Evolutionary conservation across 92 coral and sea anemone genomes (phyloP).

Genomic region (Chrysogorgia sp.): DNA sequence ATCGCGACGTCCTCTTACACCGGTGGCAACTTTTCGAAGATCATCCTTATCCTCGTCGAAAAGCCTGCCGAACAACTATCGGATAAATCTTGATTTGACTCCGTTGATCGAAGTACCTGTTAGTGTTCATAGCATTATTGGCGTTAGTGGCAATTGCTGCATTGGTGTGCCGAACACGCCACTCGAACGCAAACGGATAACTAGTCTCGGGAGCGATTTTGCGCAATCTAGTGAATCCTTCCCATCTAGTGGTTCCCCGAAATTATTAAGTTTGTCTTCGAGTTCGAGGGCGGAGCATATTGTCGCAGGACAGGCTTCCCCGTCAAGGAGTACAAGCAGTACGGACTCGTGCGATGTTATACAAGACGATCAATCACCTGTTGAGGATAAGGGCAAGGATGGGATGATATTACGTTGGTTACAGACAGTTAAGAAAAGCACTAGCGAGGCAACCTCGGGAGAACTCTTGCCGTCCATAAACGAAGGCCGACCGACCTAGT

Average conservation of each 20-base stretch:
- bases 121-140: no score
- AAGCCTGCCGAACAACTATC: conserved; percentile 36
- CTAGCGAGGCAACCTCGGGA: neutral
- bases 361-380: neutral
- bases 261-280: neutral
- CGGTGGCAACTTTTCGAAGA: conserved; percentile 11
- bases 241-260: conserved; percentile 17
- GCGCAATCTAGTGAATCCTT: conserved; percentile 20
- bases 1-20: conserved; percentile 17
- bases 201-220: conserved; percentile 21
- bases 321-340: conserved; percentile 1
- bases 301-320: neutral
- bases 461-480: conserved; percentile 24
- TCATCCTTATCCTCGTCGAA: neutral
- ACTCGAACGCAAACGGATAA: conserved; percentile 6
- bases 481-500: conserved; percentile 34
- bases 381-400: conserved; percentile 22
- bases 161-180: conserved; percentile 5
- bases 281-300: conserved; percentile 11
- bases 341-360: conserved; percentile 2
- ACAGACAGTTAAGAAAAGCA: conserved; percentile 19
- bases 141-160: neutral
- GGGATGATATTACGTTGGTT: conserved; percentile 39
- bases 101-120: conserved; percentile 32
- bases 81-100: conserved; percentile 38